A percentile compares a stretch with the other conserved stretches of the same genome.
Conservation (phyloP, 2,797 vertebrate genomes). For the Mormyrops attenuatus region DNA sequence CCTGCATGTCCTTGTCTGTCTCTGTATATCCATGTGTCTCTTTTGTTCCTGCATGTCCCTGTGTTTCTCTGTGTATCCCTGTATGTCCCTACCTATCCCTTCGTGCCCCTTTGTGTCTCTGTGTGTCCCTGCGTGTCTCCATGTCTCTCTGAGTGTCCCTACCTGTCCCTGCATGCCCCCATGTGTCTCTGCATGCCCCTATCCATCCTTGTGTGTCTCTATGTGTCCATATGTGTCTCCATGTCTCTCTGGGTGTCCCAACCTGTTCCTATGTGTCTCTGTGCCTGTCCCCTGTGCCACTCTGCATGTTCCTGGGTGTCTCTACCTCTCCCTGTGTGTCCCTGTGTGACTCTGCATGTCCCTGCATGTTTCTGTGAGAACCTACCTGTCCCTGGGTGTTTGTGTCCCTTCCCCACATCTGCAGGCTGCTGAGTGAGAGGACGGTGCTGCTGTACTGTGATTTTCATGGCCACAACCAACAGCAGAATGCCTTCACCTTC, state of each 20-base stretch:
- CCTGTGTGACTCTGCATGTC: background rate
- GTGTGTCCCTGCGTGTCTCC: no score
- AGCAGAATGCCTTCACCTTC: slow-evolving; percentile 67
- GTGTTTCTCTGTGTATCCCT: no score
- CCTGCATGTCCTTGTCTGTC: background rate
- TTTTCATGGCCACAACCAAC: slow-evolving; percentile 65
- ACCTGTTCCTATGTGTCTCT: background rate
- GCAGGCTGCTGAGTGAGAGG: slow-evolving; percentile 57
- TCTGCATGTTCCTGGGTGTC: no score
- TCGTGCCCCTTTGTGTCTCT: no score
- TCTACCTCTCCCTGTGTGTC: background rate
- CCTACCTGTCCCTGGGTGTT: background rate
- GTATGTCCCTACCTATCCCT: no score
- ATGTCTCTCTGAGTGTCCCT: no score
- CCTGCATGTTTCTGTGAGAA: background rate
- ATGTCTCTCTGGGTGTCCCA: background rate
- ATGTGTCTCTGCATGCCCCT: no score
- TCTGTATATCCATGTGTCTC: no score
- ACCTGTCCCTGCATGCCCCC: no score
- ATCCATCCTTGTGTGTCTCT: no score
- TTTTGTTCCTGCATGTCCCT: no score
- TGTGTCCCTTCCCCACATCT: background rate
- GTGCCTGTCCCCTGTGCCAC: no score
- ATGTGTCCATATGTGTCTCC: background rate
- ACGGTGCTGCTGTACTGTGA: slow-evolving; percentile 65